phyloP scores from a whole-genome alignment of 2,797 vertebrate genomes.

The Gambelia wislizenii region DNA sequence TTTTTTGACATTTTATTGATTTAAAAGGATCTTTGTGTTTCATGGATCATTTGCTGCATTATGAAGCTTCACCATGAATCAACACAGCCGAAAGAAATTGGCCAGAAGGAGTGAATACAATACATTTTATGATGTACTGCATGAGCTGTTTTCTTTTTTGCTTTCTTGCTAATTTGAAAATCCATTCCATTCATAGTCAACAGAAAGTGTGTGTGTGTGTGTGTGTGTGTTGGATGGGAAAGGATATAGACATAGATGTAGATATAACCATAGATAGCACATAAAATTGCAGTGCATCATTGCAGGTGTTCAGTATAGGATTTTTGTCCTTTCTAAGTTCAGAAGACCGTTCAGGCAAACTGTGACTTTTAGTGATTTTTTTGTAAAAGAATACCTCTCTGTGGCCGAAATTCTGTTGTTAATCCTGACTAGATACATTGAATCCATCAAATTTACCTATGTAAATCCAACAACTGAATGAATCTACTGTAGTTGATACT shows the following conservation, averaged over 20 bases:
- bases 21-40: slow-evolving; percentile 3
- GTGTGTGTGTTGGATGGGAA: too few species aligned
- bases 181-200: neutral
- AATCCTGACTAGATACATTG: too few species aligned
- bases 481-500: too few species aligned
- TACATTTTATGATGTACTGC: slow-evolving; percentile 12
- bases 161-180: slow-evolving; percentile 23
- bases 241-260: too few species aligned
- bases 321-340: neutral
- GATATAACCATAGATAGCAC: too few species aligned
- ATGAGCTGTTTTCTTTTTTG: neutral
- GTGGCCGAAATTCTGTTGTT: too few species aligned
- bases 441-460: too few species aligned
- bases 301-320: neutral
- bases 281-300: too few species aligned
- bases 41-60: neutral
- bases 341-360: too few species aligned
- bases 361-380: too few species aligned
- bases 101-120: neutral
- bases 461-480: too few species aligned
- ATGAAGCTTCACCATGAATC: slow-evolving; percentile 2
- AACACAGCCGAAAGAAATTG: slow-evolving; percentile 1
- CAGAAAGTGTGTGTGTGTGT: neutral
- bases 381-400: too few species aligned
- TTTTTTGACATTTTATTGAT: neutral